Percentiles rank a stretch among this genome's conserved stretches.
Evolutionary conservation across 2,797 vertebrate genomes (phyloP).

Genomic region (Petrocephalus sullivani): DNA sequence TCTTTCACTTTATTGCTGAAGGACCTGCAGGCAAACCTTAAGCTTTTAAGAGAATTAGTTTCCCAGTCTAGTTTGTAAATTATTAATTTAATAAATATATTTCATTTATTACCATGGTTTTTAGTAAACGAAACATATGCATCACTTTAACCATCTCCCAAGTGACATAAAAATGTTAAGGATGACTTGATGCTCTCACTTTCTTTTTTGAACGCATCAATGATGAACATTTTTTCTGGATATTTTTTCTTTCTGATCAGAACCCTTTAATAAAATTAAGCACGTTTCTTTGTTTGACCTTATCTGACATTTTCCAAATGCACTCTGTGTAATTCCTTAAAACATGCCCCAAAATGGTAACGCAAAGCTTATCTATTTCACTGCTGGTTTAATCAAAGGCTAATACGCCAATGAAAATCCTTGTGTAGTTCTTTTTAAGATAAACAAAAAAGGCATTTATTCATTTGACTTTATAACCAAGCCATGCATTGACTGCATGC

Average conservation of each 20-base stretch:
- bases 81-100: background rate
- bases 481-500: background rate
- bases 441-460: background rate
- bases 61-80: no score
- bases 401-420: background rate
- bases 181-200: background rate
- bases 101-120: background rate
- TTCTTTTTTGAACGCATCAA: background rate
- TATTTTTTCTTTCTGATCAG: background rate
- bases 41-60: background rate
- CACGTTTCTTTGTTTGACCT: background rate
- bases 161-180: background rate
- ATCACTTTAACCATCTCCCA: background rate
- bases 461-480: background rate
- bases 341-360: background rate
- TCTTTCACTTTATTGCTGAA: background rate
- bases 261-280: background rate
- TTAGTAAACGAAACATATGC: background rate
- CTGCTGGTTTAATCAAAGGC: background rate
- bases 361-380: background rate
- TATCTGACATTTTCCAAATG: background rate
- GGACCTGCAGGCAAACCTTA: background rate
- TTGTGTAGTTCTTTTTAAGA: background rate
- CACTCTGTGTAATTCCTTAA: background rate
- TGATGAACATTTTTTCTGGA: background rate